Conservation (phyloP, 1,140 invertebrate genomes). For the Calliopsis andreniformis region DNA sequence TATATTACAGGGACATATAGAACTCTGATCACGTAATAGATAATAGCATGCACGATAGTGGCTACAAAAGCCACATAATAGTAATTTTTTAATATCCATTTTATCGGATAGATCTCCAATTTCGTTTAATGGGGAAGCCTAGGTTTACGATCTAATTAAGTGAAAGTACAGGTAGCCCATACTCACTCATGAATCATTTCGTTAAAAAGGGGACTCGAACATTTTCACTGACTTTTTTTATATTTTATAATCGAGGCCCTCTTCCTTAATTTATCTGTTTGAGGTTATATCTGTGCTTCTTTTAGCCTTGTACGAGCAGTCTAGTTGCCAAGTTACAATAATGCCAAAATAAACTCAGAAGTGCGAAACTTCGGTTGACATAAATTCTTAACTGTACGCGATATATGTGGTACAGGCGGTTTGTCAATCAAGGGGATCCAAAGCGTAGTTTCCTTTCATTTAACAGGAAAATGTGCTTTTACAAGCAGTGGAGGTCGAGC, state of each 20-base stretch:
- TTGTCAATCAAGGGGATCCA: background rate
- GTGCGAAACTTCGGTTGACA: constrained; percentile 52
- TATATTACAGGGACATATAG: constrained; percentile 12
- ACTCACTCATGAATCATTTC: constrained; percentile 5
- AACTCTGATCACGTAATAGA: constrained; percentile 5
- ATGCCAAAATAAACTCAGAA: constrained; percentile 52
- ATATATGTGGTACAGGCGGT: background rate
- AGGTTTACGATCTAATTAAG: background rate
- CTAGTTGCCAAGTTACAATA: constrained; percentile 50
- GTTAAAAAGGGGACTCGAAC: background rate
- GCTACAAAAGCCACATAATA: background rate
- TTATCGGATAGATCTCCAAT: background rate
- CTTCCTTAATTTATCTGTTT: constrained; percentile 36
- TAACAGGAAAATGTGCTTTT: constrained; percentile 3
- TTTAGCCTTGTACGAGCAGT: constrained; percentile 43
- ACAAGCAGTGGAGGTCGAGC: too few relatives aligned
- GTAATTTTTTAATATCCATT: constrained; percentile 5
- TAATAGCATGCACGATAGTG: constrained; percentile 18
- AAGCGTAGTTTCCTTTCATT: background rate
- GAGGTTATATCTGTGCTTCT: constrained; percentile 32
- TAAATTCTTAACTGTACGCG: constrained; percentile 32
- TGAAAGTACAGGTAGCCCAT: background rate
- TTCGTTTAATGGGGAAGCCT: background rate
- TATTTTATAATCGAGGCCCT: constrained; percentile 4
- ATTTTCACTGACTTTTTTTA: background rate